phyloP scores from a whole-genome alignment of 2,113 vertebrate genomes.

The Erythrolamprus reginae region DNA sequence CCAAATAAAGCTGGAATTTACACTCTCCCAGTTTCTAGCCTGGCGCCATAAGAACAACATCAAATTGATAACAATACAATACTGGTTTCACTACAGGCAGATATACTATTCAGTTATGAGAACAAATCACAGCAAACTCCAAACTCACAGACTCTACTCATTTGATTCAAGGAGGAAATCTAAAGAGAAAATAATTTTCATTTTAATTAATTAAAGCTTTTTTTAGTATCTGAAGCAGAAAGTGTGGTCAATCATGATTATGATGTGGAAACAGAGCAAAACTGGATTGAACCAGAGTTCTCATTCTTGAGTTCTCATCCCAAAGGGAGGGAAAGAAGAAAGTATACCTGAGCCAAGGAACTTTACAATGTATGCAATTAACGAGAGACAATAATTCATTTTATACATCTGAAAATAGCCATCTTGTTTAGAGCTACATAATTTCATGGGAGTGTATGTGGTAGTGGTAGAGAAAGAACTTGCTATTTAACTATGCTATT shows the following conservation, averaged over 20 bases:
- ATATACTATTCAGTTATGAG: neutral
- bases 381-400: neutral
- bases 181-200: too few species aligned
- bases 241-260: neutral
- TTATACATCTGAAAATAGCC: neutral
- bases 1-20: neutral
- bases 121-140: neutral
- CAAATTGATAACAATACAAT: slow-evolving; percentile 12
- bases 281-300: neutral
- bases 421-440: neutral
- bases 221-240: neutral
- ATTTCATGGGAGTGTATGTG: neutral
- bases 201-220: neutral
- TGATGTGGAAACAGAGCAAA: neutral
- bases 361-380: neutral
- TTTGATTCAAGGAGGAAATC: neutral
- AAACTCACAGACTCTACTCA: neutral
- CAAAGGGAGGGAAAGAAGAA: neutral
- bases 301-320: neutral
- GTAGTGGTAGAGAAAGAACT: neutral
- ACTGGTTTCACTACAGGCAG: neutral
- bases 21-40: neutral
- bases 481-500: neutral
- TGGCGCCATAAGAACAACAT: neutral
- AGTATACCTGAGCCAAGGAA: neutral